phyloP scores from a whole-genome alignment of 2,113 vertebrate species.

The Egretta garzetta region DNA sequence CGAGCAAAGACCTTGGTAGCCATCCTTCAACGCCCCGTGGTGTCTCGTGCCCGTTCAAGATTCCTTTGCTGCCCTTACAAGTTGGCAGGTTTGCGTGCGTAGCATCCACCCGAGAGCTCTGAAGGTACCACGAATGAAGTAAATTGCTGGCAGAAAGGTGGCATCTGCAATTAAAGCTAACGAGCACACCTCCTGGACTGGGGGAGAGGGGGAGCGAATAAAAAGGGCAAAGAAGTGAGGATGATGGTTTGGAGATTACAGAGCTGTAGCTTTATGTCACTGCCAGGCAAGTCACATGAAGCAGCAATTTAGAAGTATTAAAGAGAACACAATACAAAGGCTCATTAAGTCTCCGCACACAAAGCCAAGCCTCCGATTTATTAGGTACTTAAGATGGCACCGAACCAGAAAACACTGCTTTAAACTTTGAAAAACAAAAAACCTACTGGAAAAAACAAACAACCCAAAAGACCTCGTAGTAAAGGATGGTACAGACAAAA shows the following conservation, averaged over 20 bases:
- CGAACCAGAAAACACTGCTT: neutral
- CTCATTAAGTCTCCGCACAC: neutral
- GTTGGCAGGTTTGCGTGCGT: neutral
- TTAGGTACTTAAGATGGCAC: neutral
- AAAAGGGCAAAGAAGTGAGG: neutral
- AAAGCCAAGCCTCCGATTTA: neutral
- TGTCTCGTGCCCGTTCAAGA: neutral
- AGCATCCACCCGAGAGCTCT: neutral
- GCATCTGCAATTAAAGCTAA: neutral
- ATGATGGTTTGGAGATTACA: neutral
- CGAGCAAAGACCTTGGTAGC: fast-evolving
- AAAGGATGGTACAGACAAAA: neutral
- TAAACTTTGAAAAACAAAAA: neutral
- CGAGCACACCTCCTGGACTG: fast-evolving
- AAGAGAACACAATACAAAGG: neutral
- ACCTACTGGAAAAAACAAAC: neutral
- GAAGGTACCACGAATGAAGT: neutral
- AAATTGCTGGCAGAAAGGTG: neutral
- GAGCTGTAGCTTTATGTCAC: neutral
- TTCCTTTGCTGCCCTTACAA: neutral
- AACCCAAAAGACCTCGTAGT: neutral
- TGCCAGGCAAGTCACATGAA: neutral
- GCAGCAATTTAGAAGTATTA: neutral
- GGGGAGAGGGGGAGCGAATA: neutral
- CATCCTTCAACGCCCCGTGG: neutral